A percentile compares a stretch with the other conserved stretches of the same genome.
phyloP scores from a whole-genome alignment of 2,797 vertebrate genomes.

The Poliocrania exsul region DNA sequence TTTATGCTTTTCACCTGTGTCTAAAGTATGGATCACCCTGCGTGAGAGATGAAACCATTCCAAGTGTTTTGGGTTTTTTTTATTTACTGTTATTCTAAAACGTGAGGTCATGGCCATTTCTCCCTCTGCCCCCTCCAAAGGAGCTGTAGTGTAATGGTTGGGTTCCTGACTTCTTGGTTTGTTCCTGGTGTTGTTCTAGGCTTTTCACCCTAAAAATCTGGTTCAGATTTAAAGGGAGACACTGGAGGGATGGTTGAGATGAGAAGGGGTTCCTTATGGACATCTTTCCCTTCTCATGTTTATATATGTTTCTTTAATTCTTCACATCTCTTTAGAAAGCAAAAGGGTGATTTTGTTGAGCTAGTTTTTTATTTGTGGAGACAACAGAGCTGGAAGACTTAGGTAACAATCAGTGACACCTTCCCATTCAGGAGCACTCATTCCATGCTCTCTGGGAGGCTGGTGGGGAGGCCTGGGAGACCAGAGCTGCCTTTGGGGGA shows the following conservation, averaged over 20 bases:
- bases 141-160: background rate
- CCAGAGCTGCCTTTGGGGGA: background rate
- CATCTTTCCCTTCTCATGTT: rapidly evolving
- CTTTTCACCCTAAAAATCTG: background rate
- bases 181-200: background rate
- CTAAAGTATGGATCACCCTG: background rate
- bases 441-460: background rate
- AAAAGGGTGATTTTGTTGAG: background rate
- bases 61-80: background rate
- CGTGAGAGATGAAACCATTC: background rate
- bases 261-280: background rate
- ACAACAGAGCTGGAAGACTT: background rate
- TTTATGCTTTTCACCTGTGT: background rate
- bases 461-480: background rate
- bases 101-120: background rate
- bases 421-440: background rate
- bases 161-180: background rate
- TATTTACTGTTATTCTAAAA: background rate
- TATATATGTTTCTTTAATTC: background rate
- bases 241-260: background rate
- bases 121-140: background rate
- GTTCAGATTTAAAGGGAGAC: background rate
- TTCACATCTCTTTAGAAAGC: background rate
- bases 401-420: background rate
- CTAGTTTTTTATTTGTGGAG: background rate